These are phyloP conservation scores for Cyclophora albipunctata DNA, from an alignment of 2,888 invertebrate species.

Conservation along the genomic window DNA sequence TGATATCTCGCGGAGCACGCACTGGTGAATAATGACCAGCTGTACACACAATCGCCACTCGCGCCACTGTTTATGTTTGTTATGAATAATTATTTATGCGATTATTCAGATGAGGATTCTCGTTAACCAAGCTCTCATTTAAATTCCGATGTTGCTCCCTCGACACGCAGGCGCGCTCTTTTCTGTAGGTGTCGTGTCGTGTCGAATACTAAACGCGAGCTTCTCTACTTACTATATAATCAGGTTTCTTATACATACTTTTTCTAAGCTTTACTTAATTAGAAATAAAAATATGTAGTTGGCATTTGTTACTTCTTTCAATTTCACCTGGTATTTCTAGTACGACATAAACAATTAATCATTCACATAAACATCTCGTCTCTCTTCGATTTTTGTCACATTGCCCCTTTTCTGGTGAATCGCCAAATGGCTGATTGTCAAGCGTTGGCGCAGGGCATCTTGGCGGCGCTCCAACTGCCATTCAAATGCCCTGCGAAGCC, in stretches of 20 bases:
- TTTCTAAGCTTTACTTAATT: no score
- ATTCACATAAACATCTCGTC: no score
- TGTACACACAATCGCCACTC: slow-evolving; percentile 35
- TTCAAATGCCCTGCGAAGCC: slow-evolving; percentile 36
- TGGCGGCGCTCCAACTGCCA: slow-evolving; percentile 40
- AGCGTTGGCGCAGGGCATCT: slow-evolving; percentile 23
- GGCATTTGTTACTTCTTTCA: no score
- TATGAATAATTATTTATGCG: slow-evolving; percentile 63
- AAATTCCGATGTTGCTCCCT: slow-evolving; percentile 61
- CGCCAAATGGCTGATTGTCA: slow-evolving; percentile 42
- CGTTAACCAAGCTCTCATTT: slow-evolving; percentile 61
- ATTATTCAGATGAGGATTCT: slow-evolving; percentile 63
- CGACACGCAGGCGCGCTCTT: slow-evolving; percentile 43
- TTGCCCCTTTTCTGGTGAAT: slow-evolving; percentile 43
- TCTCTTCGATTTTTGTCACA: slow-evolving; percentile 35
- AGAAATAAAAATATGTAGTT: no score
- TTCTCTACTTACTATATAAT: no score
- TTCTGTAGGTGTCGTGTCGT: slow-evolving; percentile 42
- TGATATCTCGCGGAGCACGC: slow-evolving; percentile 33
- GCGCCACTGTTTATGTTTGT: slow-evolving; percentile 48
- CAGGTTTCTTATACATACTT: no score
- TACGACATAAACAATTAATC: no score
- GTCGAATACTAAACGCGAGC: slow-evolving; percentile 31
- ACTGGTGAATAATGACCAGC: slow-evolving; percentile 33
- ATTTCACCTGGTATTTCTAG: no score